Evolutionary conservation across 2,888 invertebrate genomes (phyloP), one percentile per base, ranked within the genome.

Genomic region (Ischnura elegans): DNA sequence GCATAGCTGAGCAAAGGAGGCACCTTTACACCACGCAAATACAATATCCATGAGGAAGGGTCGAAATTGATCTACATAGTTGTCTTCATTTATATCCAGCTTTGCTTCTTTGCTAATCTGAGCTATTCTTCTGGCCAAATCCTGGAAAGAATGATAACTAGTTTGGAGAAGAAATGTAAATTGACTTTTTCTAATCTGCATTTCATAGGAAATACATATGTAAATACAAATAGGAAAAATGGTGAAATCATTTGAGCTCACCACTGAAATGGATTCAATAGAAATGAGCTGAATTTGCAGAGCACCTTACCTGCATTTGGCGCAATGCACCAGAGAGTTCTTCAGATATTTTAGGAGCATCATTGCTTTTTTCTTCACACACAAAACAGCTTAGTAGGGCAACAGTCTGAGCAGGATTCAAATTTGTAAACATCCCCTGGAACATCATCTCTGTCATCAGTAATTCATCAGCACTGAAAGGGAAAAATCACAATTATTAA

Each of bases 41-140:
- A 99, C 99, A 0, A 99, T 98, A 96, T 99, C 99, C 99, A 99
- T 99, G 93, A 99, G 97, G 95, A 97, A 98, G 6, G 99, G 99
- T 95, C 98, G 98, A 96, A 99, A 99, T 95, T 97, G 97, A 94
- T 98, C 98, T 10, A 99, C 98, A 96, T 99, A 99, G 0, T 96
- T 96, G 94, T 99, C 99, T 95, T 99, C 99, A 95, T 99, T 98
- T 25, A 99, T 95, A 21, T 98, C 98, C 95, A 99, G 97, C 95
- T 98, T 98, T 8, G 98, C 97, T 95, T 98, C 98, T 19, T 97
- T 97, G 2, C 98, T 98, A 29, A 98, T 97, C 96, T 98, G 98
- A 0, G 99, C 99, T 96, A 99, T 99, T 94, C 98, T 97, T 85
- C 98, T 97, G 0, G 99, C 99, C 95, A 98, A 97, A 95, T 99